Base-by-base conservation (phyloP, 2,888 invertebrate species). In the Spodoptera exigua region DNA sequence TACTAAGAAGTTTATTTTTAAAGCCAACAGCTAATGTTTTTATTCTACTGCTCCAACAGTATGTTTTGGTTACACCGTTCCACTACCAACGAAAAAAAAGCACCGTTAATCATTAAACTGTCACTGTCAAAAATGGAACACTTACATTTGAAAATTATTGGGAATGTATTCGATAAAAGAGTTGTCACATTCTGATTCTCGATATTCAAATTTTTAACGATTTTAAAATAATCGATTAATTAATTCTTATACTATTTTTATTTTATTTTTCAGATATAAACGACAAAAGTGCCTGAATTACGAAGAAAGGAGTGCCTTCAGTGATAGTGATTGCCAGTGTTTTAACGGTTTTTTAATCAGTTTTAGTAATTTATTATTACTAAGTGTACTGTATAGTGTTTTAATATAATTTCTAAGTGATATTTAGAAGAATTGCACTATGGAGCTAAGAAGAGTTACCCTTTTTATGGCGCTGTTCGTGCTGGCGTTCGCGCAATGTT, bases 291-390 rank as follows among this genome's bases (percentile, higher is more conserved):
- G 92, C 90, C 92, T 88, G 69, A 58, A 54, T 69, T 56, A 62
- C 70, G 60, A 78, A 75, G 79, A 74, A 81, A 85, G 84, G 85
- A 81, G 93, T 93, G 93, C 92, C 92, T 92, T 91, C 63, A 83
- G 90, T 90, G 91, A 80, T 70, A 83, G 89, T 90, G 90, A 41
- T 78, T 61, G 62, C 63, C 67, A 84, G 84, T 85, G 83, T 79
- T 65, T 60, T 75, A 73, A 78, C 78, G 76, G 76, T 79, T 80
- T 78, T n/a, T 79, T 58, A 12, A 46, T 52, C 49, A 57, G 51
- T 63, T 70, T 63, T 67, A 71, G 79, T 84, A 76, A 80, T 61
- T 80, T 70, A 63, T 79, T 74, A 74, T 77, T 51, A 59, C 70
- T 79, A 77, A 63, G 77, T 74, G 74, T 69, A 83, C 77, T 74